Evolutionary conservation across 2,888 invertebrate genomes (phyloP).

Genomic region (Globia sparganii): DNA sequence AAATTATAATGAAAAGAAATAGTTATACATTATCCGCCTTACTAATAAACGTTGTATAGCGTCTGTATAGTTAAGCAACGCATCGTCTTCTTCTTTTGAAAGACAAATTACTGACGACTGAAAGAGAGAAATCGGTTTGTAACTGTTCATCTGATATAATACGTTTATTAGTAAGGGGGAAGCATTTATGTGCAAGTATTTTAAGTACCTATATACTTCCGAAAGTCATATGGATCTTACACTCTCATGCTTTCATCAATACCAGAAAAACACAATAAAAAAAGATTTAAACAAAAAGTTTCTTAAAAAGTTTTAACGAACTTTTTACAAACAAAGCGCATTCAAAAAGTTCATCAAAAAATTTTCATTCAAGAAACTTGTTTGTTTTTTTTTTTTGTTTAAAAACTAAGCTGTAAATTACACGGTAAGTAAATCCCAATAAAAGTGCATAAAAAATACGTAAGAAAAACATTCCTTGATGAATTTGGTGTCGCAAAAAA

Average conservation of each 20-base stretch:
- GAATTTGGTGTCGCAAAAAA: conserved; percentile 63
- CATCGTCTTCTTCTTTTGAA: too few relatives aligned
- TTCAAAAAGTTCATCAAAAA: conserved; percentile 30
- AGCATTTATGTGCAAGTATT: not conserved
- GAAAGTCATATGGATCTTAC: not conserved
- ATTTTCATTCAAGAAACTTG: conserved; percentile 40
- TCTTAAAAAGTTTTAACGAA: conserved; percentile 40
- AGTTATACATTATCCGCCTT: not conserved
- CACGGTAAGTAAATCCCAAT: conserved; percentile 76
- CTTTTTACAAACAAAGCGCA: conserved; percentile 48
- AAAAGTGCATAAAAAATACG: conserved; percentile 50
- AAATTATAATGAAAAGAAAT: not conserved
- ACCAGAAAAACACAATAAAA: not conserved
- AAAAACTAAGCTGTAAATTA: conserved; percentile 77
- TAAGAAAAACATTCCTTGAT: conserved; percentile 66
- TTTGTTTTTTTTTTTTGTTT: conserved; percentile 38
- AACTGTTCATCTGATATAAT: too few relatives aligned
- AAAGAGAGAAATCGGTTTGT: too few relatives aligned
- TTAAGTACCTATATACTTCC: not conserved
- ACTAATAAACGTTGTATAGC: too few relatives aligned
- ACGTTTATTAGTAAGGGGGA: too few relatives aligned
- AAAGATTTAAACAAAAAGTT: conserved; percentile 4
- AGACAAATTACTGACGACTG: too few relatives aligned
- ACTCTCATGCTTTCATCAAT: conserved; percentile 4
- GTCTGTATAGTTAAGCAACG: too few relatives aligned